A percentile compares a stretch with the other conserved stretches of the same genome.
Conservation (phyloP, 35 echinoderm and acorn worm species). For the Eucidaris tribuloides region DNA sequence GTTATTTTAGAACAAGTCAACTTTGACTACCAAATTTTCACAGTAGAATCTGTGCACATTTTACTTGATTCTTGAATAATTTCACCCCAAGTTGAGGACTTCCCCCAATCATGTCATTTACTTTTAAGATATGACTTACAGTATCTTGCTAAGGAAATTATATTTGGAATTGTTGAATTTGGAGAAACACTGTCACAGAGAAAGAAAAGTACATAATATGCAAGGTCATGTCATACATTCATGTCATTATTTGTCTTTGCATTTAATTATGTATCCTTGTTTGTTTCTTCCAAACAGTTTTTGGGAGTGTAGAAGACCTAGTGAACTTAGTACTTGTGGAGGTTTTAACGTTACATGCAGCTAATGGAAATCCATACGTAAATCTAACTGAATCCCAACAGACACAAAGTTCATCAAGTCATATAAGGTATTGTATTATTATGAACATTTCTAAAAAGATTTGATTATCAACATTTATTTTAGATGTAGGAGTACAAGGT, state of each 20-base stretch:
- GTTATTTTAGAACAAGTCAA: too few relatives aligned
- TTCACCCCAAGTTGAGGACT: too few relatives aligned
- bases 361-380: slow-evolving; percentile 64
- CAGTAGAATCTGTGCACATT: too few relatives aligned
- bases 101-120: too few relatives aligned
- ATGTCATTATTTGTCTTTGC: neutral
- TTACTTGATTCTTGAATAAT: too few relatives aligned
- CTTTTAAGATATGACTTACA: too few relatives aligned
- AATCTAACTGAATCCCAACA: slow-evolving; percentile 45
- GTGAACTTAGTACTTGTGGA: slow-evolving; percentile 88
- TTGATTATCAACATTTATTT: neutral
- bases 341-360: slow-evolving; percentile 62
- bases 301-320: slow-evolving; percentile 80
- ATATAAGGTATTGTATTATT: neutral
- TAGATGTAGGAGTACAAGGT: neutral
- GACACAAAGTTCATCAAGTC: neutral
- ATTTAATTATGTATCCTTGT: neutral
- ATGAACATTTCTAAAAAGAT: neutral
- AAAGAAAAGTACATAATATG: too few relatives aligned
- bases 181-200: too few relatives aligned
- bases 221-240: too few relatives aligned
- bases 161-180: too few relatives aligned
- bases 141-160: too few relatives aligned
- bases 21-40: too few relatives aligned
- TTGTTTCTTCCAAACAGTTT: slow-evolving; percentile 49